Evolutionary conservation across 1,140 invertebrate genomes (phyloP).

Genomic region (Globodera ellingtonae): DNA sequence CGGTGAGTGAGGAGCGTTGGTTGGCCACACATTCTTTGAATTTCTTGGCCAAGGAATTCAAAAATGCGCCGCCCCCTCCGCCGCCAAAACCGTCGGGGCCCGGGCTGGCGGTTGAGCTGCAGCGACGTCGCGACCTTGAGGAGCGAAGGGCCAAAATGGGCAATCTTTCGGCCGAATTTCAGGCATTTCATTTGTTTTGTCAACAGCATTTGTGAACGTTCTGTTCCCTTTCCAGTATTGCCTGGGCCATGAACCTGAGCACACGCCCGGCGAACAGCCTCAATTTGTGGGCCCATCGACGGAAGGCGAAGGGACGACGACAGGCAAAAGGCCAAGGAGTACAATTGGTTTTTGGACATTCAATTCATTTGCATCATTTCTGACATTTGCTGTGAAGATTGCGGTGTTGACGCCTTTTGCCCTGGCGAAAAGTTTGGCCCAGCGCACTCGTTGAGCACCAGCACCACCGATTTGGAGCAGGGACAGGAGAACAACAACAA

Average conservation of each 20-base stretch:
- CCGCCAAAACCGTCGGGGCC: conserved; percentile 27
- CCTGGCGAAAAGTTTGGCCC: background rate
- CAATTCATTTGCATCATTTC: no score
- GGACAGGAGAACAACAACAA: background rate
- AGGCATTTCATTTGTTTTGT: conserved; percentile 1
- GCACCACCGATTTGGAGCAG: conserved; percentile 2
- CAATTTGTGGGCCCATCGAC: conserved; percentile 8
- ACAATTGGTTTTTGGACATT: background rate
- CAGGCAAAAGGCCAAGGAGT: background rate
- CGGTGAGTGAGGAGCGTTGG: background rate
- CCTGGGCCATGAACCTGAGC: conserved; percentile 48
- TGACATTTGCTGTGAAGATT: background rate
- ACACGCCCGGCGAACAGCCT: conserved; percentile 6
- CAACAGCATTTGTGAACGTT: background rate
- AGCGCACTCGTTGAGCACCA: conserved; percentile 3
- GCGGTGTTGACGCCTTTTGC: conserved; percentile 3
- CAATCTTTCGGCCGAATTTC: conserved; percentile 18
- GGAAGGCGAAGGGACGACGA: conserved; percentile 11
- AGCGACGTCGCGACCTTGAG: background rate
- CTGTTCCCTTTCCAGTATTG: conserved; percentile 48
- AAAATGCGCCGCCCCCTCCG: conserved; percentile 24
- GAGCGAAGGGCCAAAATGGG: background rate
- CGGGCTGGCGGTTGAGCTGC: conserved; percentile 9
- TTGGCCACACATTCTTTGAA: background rate
- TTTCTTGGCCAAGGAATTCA: background rate